Evolutionary conservation across 2,888 invertebrate species (phyloP), one percentile per base, ranked within the genome.

Genomic region (Cancer borealis): DNA sequence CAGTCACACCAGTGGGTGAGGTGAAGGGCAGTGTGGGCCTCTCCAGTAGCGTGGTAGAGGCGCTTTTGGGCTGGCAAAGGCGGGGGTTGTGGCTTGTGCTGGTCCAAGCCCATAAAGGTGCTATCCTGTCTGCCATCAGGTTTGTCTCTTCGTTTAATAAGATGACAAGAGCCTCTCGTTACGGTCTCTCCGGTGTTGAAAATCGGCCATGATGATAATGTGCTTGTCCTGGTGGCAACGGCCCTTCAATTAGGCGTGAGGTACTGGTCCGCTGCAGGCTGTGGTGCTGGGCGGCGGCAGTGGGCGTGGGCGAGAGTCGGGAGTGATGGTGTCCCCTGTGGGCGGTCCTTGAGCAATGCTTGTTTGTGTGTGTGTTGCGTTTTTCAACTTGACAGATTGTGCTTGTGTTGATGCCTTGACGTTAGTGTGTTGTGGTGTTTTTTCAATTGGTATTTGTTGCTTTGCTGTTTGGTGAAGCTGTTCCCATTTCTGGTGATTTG

Each of bases 91-190:
- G 30, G 79, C 79, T 79, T 79, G 79, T 79, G 79, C 79, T 30
- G 30, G 26, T 14, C 30, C 30, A 79, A 30, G 79, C 79, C 79
- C 79, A 79, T 79, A 26, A 30, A 79, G 12, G 79, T 30, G 30
- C 21, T 79, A 79, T 79, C 79, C 79, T 12, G 79, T 26, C 30
- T 30, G 21, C 79, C 26, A 30, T 79, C 79, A 79, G 79, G 79
- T 30, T 79, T 79, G 79, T 79, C 79, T 79, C 79, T 79, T 79
- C 79, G 30, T 79, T 14, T 79, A 79, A 79, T 79, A 79, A 79
- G 79, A 79, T 79, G 30, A 79, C 79, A 79, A 79, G 79, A 79
- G 79, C 79, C 79, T 79, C 79, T 30, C 79, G 30, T 79, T 79
- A 79, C 26, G 30, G 79, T 30, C 30, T 26, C 79, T 79, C 10